Conservation (phyloP, 2,888 invertebrate genomes). For the Tipula confusa region DNA sequence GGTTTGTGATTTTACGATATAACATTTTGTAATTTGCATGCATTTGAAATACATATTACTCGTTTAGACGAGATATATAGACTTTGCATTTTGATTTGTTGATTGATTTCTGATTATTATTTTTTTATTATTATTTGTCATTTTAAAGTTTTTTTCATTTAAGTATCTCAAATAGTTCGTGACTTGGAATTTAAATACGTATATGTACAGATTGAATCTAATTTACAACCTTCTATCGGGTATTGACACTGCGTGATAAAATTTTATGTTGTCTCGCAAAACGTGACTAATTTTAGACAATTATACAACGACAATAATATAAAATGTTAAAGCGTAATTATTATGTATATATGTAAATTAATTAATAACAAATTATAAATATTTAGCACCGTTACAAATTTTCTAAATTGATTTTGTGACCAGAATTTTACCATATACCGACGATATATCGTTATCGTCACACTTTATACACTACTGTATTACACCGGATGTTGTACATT, state of each 20-base stretch:
- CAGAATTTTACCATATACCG: neutral
- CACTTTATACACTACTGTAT: neutral
- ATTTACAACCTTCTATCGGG: neutral
- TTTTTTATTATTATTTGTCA: neutral
- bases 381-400: neutral
- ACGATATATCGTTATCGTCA: neutral
- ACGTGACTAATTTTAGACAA: neutral
- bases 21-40: neutral
- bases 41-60: neutral
- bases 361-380: neutral
- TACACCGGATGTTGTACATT: neutral
- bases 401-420: neutral
- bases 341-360: neutral
- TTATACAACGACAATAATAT: neutral
- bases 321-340: neutral
- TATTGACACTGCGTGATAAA: neutral
- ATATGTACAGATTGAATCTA: neutral
- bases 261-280: neutral
- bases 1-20: slow-evolving; percentile 5
- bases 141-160: neutral
- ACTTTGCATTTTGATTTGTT: slow-evolving; percentile 13
- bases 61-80: too few species aligned
- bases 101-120: neutral
- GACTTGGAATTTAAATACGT: neutral
- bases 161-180: neutral